phyloP scores from a whole-genome alignment of 2,113 vertebrate species.

The Pedetes capensis region DNA sequence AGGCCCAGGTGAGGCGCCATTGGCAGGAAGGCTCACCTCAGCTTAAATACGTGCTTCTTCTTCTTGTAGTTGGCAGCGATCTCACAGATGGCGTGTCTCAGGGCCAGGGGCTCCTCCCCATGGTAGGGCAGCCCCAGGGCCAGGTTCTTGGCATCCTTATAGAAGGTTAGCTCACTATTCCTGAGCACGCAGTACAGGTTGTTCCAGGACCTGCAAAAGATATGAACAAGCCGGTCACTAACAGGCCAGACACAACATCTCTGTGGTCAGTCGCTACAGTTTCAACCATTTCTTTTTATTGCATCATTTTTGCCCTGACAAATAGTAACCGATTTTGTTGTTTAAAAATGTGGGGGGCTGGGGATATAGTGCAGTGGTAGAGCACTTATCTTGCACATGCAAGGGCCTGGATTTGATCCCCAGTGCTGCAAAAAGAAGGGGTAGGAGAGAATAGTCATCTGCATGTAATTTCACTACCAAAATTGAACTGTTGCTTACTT shows the following conservation, averaged over 20 bases:
- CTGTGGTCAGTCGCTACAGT: neutral
- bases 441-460: neutral
- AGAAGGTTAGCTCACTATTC: conserved; percentile 89
- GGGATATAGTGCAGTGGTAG: no score
- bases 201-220: conserved; percentile 93
- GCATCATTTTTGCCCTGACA: neutral
- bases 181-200: conserved; percentile 94
- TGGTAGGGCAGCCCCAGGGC: conserved; percentile 90
- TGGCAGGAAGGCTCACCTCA: conserved; percentile 84
- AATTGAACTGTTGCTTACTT: neutral
- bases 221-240: neutral
- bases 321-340: neutral
- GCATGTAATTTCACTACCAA: neutral
- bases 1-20: neutral
- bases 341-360: no score
- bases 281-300: neutral
- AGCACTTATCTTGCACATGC: no score
- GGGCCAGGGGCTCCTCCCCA: conserved; percentile 90
- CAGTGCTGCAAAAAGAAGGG: no score
- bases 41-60: conserved; percentile 95
- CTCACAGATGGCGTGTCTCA: conserved; percentile 90
- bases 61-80: conserved; percentile 94
- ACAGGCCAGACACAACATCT: neutral
- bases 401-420: no score
- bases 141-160: conserved; percentile 94